Percentiles rank a stretch among this genome's conserved stretches.
phyloP scores from a whole-genome alignment of 1,140 invertebrate genomes.

The Drosophila virilis region DNA sequence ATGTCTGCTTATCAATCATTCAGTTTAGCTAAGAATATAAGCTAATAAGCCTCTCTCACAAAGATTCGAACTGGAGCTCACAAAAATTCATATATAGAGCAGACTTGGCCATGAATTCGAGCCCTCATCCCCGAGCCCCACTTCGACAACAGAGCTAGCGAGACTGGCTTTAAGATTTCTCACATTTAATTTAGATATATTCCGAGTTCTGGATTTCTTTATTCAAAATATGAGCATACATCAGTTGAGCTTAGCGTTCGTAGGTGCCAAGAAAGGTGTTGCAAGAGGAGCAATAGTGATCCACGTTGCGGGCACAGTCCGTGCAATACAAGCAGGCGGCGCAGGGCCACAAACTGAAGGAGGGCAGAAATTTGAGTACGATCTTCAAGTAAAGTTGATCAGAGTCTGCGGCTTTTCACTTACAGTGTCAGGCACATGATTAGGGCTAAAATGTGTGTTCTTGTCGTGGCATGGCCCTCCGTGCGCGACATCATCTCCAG shows the following conservation, averaged over 20 bases:
- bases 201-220: too few species aligned
- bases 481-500: neutral
- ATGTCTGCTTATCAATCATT: too few species aligned
- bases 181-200: too few species aligned
- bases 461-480: neutral
- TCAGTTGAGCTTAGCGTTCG: neutral
- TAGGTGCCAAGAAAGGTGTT: slow-evolving; percentile 25
- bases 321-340: slow-evolving; percentile 88
- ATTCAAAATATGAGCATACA: too few species aligned
- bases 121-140: too few species aligned
- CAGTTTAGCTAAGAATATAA: too few species aligned
- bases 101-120: too few species aligned
- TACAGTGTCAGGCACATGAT: slow-evolving; percentile 11
- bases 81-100: too few species aligned
- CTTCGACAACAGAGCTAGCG: too few species aligned
- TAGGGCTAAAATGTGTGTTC: slow-evolving; percentile 18
- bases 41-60: too few species aligned
- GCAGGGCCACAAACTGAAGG: slow-evolving; percentile 86
- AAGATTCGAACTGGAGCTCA: too few species aligned
- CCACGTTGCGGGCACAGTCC: slow-evolving; percentile 86
- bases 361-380: neutral
- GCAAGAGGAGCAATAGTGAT: slow-evolving; percentile 85
- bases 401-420: neutral
- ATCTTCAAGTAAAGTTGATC: neutral
- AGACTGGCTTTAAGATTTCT: too few species aligned